Evolutionary conservation across 2,797 vertebrate species (phyloP), one percentile per base, ranked within the genome.

Genomic region (Pelodytes ibericus): DNA sequence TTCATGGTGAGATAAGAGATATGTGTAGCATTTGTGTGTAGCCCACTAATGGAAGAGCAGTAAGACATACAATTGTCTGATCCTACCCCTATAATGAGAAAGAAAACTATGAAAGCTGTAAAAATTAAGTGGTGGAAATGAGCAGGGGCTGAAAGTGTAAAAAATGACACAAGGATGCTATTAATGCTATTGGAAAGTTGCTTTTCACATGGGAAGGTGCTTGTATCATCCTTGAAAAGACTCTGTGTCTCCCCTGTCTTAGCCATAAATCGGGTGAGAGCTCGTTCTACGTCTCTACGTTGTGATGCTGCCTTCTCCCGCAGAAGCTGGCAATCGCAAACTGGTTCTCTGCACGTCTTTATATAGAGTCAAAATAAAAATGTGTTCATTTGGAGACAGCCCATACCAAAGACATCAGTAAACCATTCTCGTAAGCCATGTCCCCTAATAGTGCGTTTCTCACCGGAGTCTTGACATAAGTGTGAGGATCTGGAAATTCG

Each of bases 401-500:
- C 22, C 33, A 69, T 27, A 1, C 10, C 10, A 44, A n/a, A n/a
- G n/a, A n/a, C n/a, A n/a, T n/a, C n/a, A n/a, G n/a, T n/a, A n/a
- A n/a, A n/a, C n/a, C n/a, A n/a, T n/a, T n/a, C n/a, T n/a, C n/a
- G n/a, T n/a, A n/a, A 61, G 16, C 11, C 2, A 47, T 16, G n/a
- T 36, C 8, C 31, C 1, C 11, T 36, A 6, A 36, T 6, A 16
- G 13, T 13, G 41, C 3, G 13, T 44, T 61, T 88, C 96, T 95
- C 90, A 99, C 98, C 0, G 98, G 98, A 1, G 98, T 99, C 86
- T 97, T 99, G 89, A 99, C 99, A 89, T 99, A 99, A 9, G 97
- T 98, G 89, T 99, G 98, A 66, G 98, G 98, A 84, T 99, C 98
- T 0, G 98, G 98, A 83, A 99, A 99, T 75, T 99, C 98, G 0